Evolutionary conservation across 2,113 vertebrate genomes (phyloP).

Genomic region (Saccopteryx leptura): DNA sequence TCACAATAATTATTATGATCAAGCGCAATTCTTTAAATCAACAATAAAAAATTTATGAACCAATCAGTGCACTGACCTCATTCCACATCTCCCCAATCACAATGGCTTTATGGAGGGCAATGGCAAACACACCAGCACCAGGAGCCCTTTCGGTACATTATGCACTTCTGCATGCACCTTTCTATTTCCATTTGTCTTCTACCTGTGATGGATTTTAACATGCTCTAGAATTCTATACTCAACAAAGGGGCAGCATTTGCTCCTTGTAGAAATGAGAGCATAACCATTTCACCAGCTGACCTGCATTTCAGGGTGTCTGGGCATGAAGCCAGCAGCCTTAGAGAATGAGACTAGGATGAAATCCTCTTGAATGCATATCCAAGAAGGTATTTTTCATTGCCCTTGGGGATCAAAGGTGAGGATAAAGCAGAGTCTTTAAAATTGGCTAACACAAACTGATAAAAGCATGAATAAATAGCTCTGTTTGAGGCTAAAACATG

Average conservation of each 20-base stretch:
- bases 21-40: background rate
- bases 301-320: constrained; percentile 44
- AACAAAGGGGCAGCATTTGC: constrained; percentile 40
- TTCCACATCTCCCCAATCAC: background rate
- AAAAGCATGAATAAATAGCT: constrained; percentile 61
- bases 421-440: constrained; percentile 60
- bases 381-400: constrained; percentile 50
- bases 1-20: background rate
- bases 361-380: constrained; percentile 48
- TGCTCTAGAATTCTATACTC: background rate
- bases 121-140: background rate
- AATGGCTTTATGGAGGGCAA: background rate
- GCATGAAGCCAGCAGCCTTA: constrained; percentile 61
- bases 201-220: constrained; percentile 6
- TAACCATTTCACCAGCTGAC: constrained; percentile 51
- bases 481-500: constrained; percentile 11
- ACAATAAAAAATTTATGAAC: background rate
- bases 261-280: constrained; percentile 43
- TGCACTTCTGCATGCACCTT: background rate
- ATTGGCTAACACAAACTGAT: constrained; percentile 49
- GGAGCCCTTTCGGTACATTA: background rate
- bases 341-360: constrained; percentile 40
- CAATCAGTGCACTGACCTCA: background rate
- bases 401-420: background rate
- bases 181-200: constrained; percentile 60